Conservation (phyloP, 2,797 vertebrate species). For the Protosalanx chinensis region DNA sequence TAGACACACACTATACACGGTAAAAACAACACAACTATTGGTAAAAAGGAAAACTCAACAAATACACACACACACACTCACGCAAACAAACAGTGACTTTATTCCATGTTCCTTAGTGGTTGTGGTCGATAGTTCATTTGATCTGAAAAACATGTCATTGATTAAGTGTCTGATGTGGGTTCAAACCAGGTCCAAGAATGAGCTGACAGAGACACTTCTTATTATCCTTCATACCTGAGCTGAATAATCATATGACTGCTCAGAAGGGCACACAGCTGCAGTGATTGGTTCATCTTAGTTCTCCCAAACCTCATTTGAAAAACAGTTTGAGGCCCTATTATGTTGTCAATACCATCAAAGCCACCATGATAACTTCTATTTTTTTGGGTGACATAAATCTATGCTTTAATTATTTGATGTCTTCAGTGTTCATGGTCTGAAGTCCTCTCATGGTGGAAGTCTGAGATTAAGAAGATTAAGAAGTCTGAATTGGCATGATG, state of each 20-base stretch:
- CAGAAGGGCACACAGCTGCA: not conserved
- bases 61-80: not conserved
- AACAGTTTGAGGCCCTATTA: not conserved
- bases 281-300: not conserved
- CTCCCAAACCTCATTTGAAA: not conserved
- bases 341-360: not conserved
- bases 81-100: not conserved
- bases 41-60: too few relatives aligned
- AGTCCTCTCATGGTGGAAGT: not conserved
- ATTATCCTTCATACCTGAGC: not conserved
- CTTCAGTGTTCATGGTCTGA: not conserved
- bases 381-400: not conserved
- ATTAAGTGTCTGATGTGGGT: not conserved
- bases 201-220: not conserved
- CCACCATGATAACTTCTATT: not conserved
- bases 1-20: too few relatives aligned
- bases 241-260: not conserved
- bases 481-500: too few relatives aligned
- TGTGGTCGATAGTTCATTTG: not conserved
- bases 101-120: not conserved
- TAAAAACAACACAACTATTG: too few relatives aligned
- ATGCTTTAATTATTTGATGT: not conserved
- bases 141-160: not conserved
- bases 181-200: constrained; percentile 6
- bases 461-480: too few relatives aligned